Conservation (phyloP, 2,888 invertebrate genomes). For the Melangyna quadrimaculata region DNA sequence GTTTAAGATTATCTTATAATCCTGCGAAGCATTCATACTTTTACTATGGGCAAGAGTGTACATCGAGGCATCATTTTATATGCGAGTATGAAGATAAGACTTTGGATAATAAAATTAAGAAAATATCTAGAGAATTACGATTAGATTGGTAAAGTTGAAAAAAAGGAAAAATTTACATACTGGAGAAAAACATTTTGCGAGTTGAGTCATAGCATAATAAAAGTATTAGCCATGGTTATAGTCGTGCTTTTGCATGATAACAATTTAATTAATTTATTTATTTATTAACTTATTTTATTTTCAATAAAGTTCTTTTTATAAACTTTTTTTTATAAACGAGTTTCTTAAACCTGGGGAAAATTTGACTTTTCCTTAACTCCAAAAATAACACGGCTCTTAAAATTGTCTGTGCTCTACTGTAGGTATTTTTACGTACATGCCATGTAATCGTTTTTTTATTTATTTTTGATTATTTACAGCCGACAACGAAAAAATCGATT, state of each 20-base stretch:
- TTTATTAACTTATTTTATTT: constrained; percentile 27
- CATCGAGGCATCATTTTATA: constrained; percentile 85
- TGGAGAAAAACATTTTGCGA: background rate
- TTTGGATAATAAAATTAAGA: constrained; percentile 85
- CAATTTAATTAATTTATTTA: constrained; percentile 40
- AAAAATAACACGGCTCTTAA: too few species aligned
- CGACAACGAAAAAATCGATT: too few species aligned
- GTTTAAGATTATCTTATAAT: constrained; percentile 87
- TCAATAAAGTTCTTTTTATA: background rate
- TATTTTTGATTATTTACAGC: too few species aligned
- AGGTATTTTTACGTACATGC: too few species aligned
- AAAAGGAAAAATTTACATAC: background rate
- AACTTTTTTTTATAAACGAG: too few species aligned
- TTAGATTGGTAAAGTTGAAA: constrained; percentile 50
- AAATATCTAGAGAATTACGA: constrained; percentile 81
- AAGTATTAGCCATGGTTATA: background rate
- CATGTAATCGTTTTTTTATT: too few species aligned
- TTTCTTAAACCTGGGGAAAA: too few species aligned
- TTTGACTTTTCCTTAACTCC: too few species aligned
- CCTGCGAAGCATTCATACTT: constrained; percentile 83
- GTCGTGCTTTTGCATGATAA: background rate
- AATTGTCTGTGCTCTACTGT: too few species aligned
- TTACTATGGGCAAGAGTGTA: constrained; percentile 89
- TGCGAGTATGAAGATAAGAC: constrained; percentile 86
- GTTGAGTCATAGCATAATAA: constrained; percentile 22